These are phyloP conservation scores for Oophaga pumilio DNA, from an alignment of 2,113 vertebrate species.

Conservation along the genomic window DNA sequence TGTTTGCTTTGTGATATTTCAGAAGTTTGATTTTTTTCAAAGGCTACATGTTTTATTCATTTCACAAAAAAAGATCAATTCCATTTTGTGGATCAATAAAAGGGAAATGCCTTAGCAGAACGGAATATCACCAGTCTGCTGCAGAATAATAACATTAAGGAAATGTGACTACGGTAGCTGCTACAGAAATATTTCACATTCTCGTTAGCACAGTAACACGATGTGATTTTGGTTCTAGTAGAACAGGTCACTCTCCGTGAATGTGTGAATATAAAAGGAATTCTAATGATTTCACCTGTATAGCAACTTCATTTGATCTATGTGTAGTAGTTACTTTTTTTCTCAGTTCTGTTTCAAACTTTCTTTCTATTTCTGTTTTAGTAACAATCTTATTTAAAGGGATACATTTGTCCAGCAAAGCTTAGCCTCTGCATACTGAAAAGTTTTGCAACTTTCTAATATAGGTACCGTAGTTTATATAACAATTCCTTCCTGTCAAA, in stretches of 20 bases:
- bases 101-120: neutral
- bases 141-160: neutral
- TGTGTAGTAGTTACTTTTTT: neutral
- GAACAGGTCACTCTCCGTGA: neutral
- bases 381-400: neutral
- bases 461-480: no score
- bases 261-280: neutral
- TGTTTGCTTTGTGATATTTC: constrained; percentile 20
- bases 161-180: neutral
- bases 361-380: neutral
- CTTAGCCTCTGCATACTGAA: no score
- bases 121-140: neutral
- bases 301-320: neutral
- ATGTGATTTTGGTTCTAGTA: constrained; percentile 9
- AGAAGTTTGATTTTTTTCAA: constrained; percentile 24
- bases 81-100: constrained; percentile 31
- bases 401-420: neutral
- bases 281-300: neutral
- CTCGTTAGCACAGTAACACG: neutral
- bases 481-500: no score
- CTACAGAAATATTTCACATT: neutral
- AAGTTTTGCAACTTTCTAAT: no score
- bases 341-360: neutral
- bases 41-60: constrained; percentile 24
- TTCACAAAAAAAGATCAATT: neutral